A percentile compares a stretch with the other conserved stretches of the same genome.
Evolutionary conservation across 2,888 invertebrate species (phyloP).

Genomic region (Psylliodes chrysocephalus): DNA sequence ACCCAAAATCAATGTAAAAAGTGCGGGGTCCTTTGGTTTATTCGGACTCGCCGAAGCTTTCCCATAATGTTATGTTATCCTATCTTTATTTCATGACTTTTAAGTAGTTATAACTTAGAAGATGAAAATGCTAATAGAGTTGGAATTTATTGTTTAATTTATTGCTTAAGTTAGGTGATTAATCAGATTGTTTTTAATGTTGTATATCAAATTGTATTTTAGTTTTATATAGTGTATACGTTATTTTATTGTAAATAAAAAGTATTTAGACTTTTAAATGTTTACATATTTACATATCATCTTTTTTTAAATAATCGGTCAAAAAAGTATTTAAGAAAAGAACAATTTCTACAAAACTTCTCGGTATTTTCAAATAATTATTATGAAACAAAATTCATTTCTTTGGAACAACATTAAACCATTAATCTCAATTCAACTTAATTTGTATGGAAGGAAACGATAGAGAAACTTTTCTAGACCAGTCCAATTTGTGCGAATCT

Average conservation of each 20-base stretch:
- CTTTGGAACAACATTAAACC: not conserved
- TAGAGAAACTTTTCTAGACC: slow-evolving; percentile 3
- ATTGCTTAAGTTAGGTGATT: not conserved
- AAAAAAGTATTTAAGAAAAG: no score
- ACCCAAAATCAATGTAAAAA: no score
- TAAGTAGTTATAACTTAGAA: not conserved
- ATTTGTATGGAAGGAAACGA: not conserved
- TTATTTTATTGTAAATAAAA: slow-evolving; percentile 5
- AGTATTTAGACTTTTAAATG: no score
- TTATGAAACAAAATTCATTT: not conserved
- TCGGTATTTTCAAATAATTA: not conserved
- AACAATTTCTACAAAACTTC: no score
- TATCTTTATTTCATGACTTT: not conserved
- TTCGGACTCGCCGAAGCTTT: no score
- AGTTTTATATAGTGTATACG: slow-evolving; percentile 9
- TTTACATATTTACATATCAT: no score
- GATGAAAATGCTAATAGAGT: no score
- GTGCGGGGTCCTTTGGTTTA: no score
- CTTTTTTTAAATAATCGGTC: no score
- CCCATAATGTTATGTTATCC: not conserved
- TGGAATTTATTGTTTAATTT: not conserved
- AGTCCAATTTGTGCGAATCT: slow-evolving; percentile 8
- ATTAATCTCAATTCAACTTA: not conserved
- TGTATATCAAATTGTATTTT: slow-evolving; percentile 1
- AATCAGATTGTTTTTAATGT: not conserved